Evolutionary conservation across 2,113 vertebrate genomes (phyloP).

Genomic region (Entelurus aequoreus): DNA sequence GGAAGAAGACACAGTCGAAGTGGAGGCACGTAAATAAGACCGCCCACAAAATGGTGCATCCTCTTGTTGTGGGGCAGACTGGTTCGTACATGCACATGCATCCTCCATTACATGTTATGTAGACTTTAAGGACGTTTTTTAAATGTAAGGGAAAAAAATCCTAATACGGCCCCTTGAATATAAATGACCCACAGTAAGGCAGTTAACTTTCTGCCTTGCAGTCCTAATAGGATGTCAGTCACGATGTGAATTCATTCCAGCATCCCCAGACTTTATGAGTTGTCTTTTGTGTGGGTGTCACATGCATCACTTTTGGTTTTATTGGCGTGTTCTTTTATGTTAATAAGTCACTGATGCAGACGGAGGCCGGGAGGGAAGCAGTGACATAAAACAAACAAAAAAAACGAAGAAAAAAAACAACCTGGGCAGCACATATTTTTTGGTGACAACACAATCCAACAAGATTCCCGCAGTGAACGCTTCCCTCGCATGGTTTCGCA

Average conservation of each 20-base stretch:
- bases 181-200: not conserved
- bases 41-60: too few relatives aligned
- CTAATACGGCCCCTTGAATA: too few relatives aligned
- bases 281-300: constrained; percentile 1
- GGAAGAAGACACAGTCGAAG: too few relatives aligned
- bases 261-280: constrained; percentile 15
- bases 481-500: constrained; percentile 6
- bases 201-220: not conserved
- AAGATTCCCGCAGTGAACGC: not conserved
- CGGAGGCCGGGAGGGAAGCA: constrained; percentile 34
- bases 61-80: too few relatives aligned
- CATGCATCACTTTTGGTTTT: constrained; percentile 15
- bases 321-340: constrained; percentile 21
- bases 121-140: too few relatives aligned
- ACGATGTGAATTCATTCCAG: not conserved
- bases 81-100: too few relatives aligned
- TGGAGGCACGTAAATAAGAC: too few relatives aligned
- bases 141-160: too few relatives aligned
- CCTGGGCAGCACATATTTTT: constrained; percentile 25
- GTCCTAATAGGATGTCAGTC: not conserved
- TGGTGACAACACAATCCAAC: constrained; percentile 3
- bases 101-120: too few relatives aligned
- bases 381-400: too few relatives aligned
- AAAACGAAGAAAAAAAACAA: too few relatives aligned
- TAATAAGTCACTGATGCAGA: constrained; percentile 39